phyloP scores from a whole-genome alignment of 1,140 invertebrate species.

The Tetranychus cinnabarinus region DNA sequence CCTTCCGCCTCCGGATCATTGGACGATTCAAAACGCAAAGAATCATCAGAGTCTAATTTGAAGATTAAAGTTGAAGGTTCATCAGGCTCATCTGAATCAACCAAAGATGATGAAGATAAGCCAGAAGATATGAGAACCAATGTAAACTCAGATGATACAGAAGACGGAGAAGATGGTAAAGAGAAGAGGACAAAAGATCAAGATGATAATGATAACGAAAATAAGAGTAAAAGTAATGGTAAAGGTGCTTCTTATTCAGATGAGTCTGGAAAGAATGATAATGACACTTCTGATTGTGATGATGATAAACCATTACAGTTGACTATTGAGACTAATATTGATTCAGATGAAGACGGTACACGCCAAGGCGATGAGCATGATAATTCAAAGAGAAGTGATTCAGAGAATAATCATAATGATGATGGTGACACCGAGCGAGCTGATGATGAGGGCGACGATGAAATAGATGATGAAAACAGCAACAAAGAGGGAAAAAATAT shows the following conservation, averaged over 20 bases:
- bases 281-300: too few species aligned
- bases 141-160: background rate
- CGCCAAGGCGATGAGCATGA: too few species aligned
- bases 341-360: background rate
- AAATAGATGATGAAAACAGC: background rate
- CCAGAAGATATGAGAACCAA: background rate
- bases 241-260: too few species aligned
- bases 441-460: background rate
- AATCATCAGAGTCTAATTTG: too few species aligned
- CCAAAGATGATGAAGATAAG: background rate
- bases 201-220: background rate
- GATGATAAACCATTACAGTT: background rate
- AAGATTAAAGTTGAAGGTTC: too few species aligned
- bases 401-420: background rate
- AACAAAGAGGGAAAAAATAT: background rate
- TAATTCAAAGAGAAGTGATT: too few species aligned
- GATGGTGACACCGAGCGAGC: background rate
- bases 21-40: too few species aligned
- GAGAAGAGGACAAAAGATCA: background rate
- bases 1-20: background rate
- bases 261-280: too few species aligned
- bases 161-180: background rate
- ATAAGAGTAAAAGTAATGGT: background rate
- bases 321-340: background rate
- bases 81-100: background rate